A percentile compares a stretch with the other conserved stretches of the same genome.
Evolutionary conservation across 2,888 invertebrate species (phyloP).

Genomic region (Acholoe squamosa): DNA sequence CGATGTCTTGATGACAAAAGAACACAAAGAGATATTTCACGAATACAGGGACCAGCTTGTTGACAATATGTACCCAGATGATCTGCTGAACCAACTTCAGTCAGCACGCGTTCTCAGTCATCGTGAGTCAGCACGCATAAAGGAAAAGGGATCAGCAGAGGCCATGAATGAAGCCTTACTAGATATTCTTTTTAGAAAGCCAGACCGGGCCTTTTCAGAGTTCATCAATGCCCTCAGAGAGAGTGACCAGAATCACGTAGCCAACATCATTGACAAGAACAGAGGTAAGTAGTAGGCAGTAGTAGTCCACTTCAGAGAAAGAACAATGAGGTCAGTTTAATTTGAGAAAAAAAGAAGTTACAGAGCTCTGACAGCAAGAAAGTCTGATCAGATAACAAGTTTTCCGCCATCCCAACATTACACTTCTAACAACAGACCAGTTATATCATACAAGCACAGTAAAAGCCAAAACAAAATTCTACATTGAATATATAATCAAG

Average conservation of each 20-base stretch:
- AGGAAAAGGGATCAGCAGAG: constrained; percentile 72
- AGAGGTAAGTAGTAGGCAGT: constrained; percentile 32
- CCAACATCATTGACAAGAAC: constrained; percentile 71
- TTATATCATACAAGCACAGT: too few species aligned
- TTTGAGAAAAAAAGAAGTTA: too few species aligned
- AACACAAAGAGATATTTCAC: constrained; percentile 73
- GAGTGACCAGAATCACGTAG: constrained; percentile 74
- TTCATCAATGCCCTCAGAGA: constrained; percentile 73
- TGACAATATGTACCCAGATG: constrained; percentile 76
- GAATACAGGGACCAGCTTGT: constrained; percentile 73
- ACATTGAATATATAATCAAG: too few species aligned
- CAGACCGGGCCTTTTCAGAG: constrained; percentile 74
- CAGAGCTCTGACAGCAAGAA: too few species aligned
- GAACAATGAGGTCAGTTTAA: neutral
- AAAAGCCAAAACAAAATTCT: too few species aligned
- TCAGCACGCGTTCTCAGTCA: constrained; percentile 72
- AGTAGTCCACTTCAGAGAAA: neutral
- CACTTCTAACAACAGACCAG: too few species aligned
- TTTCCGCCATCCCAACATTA: too few species aligned
- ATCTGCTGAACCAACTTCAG: constrained; percentile 75
- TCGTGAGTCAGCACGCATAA: constrained; percentile 72
- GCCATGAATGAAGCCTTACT: constrained; percentile 74
- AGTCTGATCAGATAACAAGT: too few species aligned
- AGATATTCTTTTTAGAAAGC: constrained; percentile 71
- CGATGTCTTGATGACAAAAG: constrained; percentile 71